Conservation (phyloP, 2,888 invertebrate genomes). For the Rhorus exstirpatorius region DNA sequence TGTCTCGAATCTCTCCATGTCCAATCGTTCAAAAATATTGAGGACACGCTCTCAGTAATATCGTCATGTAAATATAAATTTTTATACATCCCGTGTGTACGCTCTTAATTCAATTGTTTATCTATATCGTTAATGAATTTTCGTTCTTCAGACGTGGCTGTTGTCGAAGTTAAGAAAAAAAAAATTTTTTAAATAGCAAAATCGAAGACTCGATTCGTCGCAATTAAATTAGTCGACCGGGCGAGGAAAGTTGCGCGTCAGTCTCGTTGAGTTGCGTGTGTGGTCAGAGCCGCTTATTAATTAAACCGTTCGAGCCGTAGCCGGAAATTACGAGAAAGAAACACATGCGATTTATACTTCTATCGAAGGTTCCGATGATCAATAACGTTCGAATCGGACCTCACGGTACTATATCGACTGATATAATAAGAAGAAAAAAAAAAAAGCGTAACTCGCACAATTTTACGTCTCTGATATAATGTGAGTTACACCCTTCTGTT, state of each 20-base stretch:
- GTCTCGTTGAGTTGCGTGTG: constrained; percentile 34
- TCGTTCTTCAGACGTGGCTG: too few species aligned
- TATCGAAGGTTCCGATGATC: constrained; percentile 46
- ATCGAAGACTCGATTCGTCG: too few species aligned
- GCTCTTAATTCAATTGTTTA: too few species aligned
- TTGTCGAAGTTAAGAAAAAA: constrained; percentile 71
- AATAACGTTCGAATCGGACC: constrained; percentile 38
- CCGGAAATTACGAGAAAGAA: constrained; percentile 77
- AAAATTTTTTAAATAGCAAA: too few species aligned
- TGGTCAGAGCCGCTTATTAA: constrained; percentile 73
- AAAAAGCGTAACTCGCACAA: neutral
- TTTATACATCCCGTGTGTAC: too few species aligned
- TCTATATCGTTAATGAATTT: too few species aligned
- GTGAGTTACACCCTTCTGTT: neutral
- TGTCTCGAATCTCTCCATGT: neutral
- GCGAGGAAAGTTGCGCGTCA: too few species aligned
- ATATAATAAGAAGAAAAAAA: too few species aligned
- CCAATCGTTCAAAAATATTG: neutral
- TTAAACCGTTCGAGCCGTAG: constrained; percentile 80
- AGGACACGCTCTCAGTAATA: too few species aligned
- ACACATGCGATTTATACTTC: constrained; percentile 75
- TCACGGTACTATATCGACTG: constrained; percentile 9
- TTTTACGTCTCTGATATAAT: neutral
- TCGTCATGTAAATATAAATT: too few species aligned
- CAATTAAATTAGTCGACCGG: constrained; percentile 77